Percentiles rank a stretch among this genome's conserved stretches.
These are phyloP conservation scores for Drosophila nigromelanica DNA, from an alignment of 1,140 invertebrate genomes.

Conservation along the genomic window DNA sequence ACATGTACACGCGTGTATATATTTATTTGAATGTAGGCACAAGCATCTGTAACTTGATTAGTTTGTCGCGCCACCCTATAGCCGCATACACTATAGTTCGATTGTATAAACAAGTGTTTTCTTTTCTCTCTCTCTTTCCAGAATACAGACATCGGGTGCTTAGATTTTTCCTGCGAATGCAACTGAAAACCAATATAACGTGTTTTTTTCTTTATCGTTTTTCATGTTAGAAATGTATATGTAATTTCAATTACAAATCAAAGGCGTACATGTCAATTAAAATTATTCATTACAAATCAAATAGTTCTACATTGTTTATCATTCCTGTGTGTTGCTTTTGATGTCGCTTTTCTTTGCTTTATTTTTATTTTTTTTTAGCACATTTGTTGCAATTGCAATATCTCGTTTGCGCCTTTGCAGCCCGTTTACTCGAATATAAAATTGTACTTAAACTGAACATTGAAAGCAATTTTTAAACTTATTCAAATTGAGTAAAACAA, in stretches of 20 bases:
- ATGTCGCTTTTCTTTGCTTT: constrained; percentile 1
- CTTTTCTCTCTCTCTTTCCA: constrained; percentile 21
- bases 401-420: constrained; percentile 38
- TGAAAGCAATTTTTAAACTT: constrained; percentile 19
- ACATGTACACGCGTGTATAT: background rate
- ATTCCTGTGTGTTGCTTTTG: constrained; percentile 51
- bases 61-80: constrained; percentile 3
- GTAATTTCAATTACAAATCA: constrained; percentile 79
- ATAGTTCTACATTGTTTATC: constrained; percentile 71
- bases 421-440: constrained; percentile 19
- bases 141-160: constrained; percentile 3
- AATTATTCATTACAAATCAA: constrained; percentile 80
- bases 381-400: constrained; percentile 42
- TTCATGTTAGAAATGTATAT: constrained; percentile 61
- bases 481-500: constrained; percentile 17
- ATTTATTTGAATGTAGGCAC: background rate
- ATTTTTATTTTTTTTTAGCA: constrained; percentile 44
- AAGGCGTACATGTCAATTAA: constrained; percentile 73
- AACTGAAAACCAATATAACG: constrained; percentile 23
- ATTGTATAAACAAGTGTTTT: constrained; percentile 22
- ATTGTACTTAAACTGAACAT: constrained; percentile 12
- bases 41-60: constrained; percentile 26
- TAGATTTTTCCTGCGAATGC: constrained; percentile 5
- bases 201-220: constrained; percentile 32
- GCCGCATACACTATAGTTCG: background rate